Percentiles rank a stretch among this genome's conserved stretches.
Conservation (phyloP, 2,113 vertebrate genomes). For the Herpetotheres cachinnans region DNA sequence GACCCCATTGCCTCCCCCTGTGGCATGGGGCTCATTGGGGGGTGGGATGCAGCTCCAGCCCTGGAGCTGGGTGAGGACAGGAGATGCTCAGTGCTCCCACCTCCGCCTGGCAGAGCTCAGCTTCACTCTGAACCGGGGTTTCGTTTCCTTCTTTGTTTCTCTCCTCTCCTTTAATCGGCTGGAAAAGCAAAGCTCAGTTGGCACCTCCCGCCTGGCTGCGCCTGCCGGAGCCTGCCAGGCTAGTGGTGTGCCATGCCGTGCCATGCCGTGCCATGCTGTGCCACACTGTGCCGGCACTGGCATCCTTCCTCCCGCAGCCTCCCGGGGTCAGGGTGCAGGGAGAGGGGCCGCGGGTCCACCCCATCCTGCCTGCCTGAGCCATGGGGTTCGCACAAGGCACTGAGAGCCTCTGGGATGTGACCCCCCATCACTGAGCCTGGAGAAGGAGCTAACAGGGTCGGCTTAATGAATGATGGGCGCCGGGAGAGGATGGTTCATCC, state of each 20-base stretch:
- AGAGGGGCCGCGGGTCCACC: accelerated
- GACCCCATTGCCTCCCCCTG: accelerated
- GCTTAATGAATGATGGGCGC: accelerated
- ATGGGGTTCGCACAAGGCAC: accelerated
- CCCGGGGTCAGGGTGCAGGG: accelerated
- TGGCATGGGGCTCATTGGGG: accelerated
- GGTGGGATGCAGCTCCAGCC: not conserved
- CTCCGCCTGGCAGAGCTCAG: not conserved
- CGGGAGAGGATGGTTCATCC: not conserved
- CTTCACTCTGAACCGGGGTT: accelerated
- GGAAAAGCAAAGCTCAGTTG: not conserved
- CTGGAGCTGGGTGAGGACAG: not conserved
- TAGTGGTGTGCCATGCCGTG: accelerated
- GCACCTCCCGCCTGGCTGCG: not conserved
- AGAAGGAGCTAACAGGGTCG: not conserved
- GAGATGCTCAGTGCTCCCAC: not conserved
- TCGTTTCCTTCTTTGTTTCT: slow-evolving; percentile 30
- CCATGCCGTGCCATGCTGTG: accelerated
- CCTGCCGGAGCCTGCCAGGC: not conserved
- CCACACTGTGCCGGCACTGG: accelerated
- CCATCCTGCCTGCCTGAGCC: not conserved
- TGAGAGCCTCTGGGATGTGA: not conserved
- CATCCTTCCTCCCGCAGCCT: not conserved
- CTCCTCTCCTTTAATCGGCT: slow-evolving; percentile 31
- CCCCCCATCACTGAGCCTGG: accelerated